A percentile compares a stretch with the other conserved stretches of the same genome.
phyloP scores from a whole-genome alignment of 2,113 vertebrate genomes.

The Menidia beryllina region DNA sequence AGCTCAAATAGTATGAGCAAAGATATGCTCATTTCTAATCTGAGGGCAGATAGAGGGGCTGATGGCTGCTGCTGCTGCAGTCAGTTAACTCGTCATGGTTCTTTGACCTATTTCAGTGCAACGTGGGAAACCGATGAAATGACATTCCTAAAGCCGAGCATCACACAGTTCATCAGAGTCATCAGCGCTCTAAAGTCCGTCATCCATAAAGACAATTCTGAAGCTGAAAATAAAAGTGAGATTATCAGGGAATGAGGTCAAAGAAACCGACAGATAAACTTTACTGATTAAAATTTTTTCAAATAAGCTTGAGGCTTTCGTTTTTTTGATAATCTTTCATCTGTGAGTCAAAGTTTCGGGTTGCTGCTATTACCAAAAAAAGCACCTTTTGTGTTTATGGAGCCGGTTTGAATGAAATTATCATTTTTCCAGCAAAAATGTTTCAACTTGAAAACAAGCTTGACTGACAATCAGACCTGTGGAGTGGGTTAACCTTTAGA shows the following conservation, averaged over 20 bases:
- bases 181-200: background rate
- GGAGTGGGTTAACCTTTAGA: conserved; percentile 60
- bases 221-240: background rate
- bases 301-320: background rate
- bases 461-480: conserved; percentile 34
- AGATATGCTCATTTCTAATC: conserved; percentile 22
- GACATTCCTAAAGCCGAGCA: conserved; percentile 3
- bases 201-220: background rate
- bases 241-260: background rate
- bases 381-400: background rate
- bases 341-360: background rate
- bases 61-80: background rate
- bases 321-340: background rate
- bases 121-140: background rate
- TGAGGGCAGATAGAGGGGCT: background rate
- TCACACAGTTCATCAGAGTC: background rate
- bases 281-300: no score
- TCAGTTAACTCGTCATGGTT: background rate
- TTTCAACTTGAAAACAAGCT: conserved; percentile 26
- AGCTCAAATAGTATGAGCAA: conserved; percentile 19
- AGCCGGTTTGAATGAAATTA: background rate
- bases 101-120: conserved; percentile 27
- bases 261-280: no score
- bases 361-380: background rate
- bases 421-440: conserved; percentile 1